phyloP scores from a whole-genome alignment of 2,113 vertebrate species.

The Benitochromis conjunctus region DNA sequence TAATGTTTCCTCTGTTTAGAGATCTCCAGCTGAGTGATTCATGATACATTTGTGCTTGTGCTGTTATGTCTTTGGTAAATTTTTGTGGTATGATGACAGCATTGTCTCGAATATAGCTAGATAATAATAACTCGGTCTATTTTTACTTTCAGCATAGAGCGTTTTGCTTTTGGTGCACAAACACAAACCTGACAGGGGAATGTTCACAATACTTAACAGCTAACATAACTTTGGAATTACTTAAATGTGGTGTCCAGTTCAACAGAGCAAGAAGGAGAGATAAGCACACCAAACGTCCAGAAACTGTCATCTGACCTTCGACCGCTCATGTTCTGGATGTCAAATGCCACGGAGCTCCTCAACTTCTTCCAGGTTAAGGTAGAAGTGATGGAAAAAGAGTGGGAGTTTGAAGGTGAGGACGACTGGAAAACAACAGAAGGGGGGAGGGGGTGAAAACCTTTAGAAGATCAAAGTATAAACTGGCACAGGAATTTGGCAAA shows the following conservation, averaged over 20 bases:
- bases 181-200: constrained; percentile 23
- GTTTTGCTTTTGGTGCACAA: neutral
- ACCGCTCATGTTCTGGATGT: constrained; percentile 93
- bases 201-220: constrained; percentile 22
- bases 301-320: constrained; percentile 83
- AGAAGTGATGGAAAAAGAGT: constrained; percentile 86
- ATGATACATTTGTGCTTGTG: constrained; percentile 47
- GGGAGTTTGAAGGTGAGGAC: constrained; percentile 86
- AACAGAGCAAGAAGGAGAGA: constrained; percentile 73
- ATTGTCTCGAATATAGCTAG: constrained; percentile 25
- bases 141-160: constrained; percentile 21
- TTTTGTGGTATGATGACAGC: constrained; percentile 48
- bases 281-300: constrained; percentile 74
- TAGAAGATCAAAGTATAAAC: neutral
- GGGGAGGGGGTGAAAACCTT: neutral
- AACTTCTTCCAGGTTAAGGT: constrained; percentile 90
- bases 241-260: constrained; percentile 58
- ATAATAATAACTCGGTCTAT: constrained; percentile 39
- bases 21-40: constrained; percentile 43
- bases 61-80: constrained; percentile 57
- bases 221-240: constrained; percentile 16
- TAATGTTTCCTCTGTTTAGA: constrained; percentile 64
- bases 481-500: neutral
- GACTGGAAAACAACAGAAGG: neutral
- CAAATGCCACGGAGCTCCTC: constrained; percentile 89